These are phyloP conservation scores for Alviniconcha strummeri DNA, from an alignment of 2,888 invertebrate species.

Conservation along the genomic window DNA sequence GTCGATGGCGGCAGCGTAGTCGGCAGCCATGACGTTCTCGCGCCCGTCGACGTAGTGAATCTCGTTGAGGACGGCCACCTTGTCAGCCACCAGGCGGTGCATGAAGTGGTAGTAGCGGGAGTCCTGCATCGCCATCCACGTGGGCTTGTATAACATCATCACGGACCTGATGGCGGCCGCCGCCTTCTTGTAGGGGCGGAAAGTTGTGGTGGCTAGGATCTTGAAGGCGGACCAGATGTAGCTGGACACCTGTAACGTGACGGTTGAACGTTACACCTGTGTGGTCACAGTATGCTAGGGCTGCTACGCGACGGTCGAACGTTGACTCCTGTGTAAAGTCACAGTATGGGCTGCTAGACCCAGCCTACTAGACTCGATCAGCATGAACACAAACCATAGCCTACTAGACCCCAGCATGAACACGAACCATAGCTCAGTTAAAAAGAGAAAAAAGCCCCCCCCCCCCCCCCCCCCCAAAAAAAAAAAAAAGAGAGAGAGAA, in stretches of 20 bases:
- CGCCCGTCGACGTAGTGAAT: neutral
- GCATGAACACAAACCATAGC: too few species aligned
- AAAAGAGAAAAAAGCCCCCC: too few species aligned
- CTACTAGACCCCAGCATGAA: too few species aligned
- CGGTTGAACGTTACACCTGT: too few species aligned
- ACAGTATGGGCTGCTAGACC: too few species aligned
- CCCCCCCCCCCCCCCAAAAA: too few species aligned
- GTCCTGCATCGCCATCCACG: neutral
- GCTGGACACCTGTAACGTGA: constrained; percentile 47
- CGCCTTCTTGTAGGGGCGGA: constrained; percentile 39
- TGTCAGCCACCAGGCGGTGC: neutral
- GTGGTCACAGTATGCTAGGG: too few species aligned
- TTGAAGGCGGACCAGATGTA: constrained; percentile 50
- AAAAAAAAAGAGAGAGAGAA: too few species aligned
- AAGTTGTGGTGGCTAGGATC: constrained; percentile 47
- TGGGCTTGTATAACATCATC: neutral
- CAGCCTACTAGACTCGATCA: too few species aligned
- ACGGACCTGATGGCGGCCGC: constrained; percentile 18
- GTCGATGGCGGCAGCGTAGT: neutral
- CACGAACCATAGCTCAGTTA: too few species aligned
- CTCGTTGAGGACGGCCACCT: neutral
- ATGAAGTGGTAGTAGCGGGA: neutral
- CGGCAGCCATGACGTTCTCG: neutral
- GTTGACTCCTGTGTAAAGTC: too few species aligned
- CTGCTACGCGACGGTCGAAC: too few species aligned